Conservation (phyloP, 2,113 vertebrate species). For the Coryphaenoides rupestris region DNA sequence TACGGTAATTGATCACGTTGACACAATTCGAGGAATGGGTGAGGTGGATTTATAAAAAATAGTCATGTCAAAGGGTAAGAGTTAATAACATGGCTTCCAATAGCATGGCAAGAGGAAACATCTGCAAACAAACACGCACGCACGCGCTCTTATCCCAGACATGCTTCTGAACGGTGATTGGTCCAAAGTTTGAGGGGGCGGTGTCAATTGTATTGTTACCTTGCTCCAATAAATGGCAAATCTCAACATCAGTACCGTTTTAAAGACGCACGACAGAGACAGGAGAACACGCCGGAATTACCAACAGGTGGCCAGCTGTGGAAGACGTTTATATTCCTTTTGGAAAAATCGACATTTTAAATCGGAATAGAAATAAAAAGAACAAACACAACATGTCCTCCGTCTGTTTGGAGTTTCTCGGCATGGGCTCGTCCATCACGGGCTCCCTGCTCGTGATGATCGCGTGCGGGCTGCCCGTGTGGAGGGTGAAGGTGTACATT, state of each 20-base stretch:
- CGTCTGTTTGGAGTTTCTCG: slow-evolving; percentile 81
- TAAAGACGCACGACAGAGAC: background rate
- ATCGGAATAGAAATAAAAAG: background rate
- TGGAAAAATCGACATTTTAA: background rate
- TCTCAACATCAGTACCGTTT: background rate
- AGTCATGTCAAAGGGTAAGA: too few relatives aligned
- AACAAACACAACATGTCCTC: slow-evolving; percentile 72
- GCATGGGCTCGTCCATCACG: slow-evolving; percentile 76
- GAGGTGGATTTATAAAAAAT: too few relatives aligned
- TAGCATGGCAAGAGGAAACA: too few relatives aligned
- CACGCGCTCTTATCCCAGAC: background rate
- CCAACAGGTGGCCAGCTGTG: too few relatives aligned
- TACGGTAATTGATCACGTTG: too few relatives aligned
- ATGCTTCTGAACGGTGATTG: background rate
- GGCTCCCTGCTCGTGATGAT: slow-evolving; percentile 87
- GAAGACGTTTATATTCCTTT: background rate
- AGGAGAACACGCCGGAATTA: background rate
- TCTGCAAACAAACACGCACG: background rate
- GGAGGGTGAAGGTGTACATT: slow-evolving; percentile 89
- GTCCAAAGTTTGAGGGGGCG: background rate
- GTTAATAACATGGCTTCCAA: too few relatives aligned
- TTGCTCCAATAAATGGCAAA: background rate
- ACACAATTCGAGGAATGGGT: too few relatives aligned
- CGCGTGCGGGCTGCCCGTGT: slow-evolving; percentile 87
- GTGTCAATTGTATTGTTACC: background rate